Evolutionary conservation across 2,888 invertebrate species (phyloP), one percentile per base, ranked within the genome.

Genomic region (Lepeophtheirus nordmannii): DNA sequence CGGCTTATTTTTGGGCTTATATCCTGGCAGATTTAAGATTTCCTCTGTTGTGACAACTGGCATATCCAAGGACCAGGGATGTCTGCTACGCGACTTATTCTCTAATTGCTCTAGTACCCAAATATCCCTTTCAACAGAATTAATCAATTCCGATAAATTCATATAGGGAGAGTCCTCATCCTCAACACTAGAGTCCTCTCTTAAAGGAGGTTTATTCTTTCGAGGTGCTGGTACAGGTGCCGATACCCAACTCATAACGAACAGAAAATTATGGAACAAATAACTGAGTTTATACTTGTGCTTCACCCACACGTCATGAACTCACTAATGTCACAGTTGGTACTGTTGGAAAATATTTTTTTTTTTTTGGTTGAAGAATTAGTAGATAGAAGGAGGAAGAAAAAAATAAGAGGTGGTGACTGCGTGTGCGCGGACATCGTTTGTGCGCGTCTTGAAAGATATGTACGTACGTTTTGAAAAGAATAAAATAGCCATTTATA

Each of bases 41-140:
- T 46, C 53, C 17, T 46, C 53, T 3, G 53, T 46, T 17, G 53
- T 46, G 17, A 46, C 53, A 17, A 46, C 53, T 14, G 53, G 53
- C 53, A 46, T 46, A 8, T 46, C 53, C 17, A 46, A 17, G 8
- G 53, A 46, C 53, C 53, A 46, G 53, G 53, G 53, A 46, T 46
- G 53, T 46, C 53, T 14, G 17, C 5, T 46, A 46, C 53, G 53
- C 14, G 53, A 46, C 17, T 46, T 46, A 46, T 46, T 46, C 20
- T 62, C 62, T 17, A 62, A 11, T 14, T 62, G 38, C 40, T 62
- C 62, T 40, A 62, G 14, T n/a, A 20, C 20, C 40, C 40, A 41
- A 39, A 62, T 62, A 41, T 62, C 62, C 39, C 40, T 38, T 41
- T 62, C 62, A 12, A 62, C 62, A 20, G 62, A 37, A 41, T 38